These are phyloP conservation scores for Dromococcyx pavoninus DNA, from an alignment of 2,797 vertebrate species.

Conservation along the genomic window DNA sequence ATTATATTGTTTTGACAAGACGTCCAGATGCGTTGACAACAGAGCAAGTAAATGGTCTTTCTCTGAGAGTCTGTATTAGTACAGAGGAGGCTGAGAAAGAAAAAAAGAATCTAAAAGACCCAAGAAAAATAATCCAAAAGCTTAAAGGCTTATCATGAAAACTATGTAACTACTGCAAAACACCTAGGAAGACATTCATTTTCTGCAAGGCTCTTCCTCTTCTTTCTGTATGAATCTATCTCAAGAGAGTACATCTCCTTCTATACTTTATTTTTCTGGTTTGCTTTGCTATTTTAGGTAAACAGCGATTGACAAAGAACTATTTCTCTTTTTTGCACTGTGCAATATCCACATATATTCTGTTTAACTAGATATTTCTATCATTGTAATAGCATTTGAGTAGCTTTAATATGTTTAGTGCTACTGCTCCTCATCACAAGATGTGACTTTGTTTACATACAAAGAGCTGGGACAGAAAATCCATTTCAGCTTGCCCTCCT, in stretches of 20 bases:
- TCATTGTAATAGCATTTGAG: background rate
- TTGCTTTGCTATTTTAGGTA: background rate
- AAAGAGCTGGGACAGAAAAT: background rate
- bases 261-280: accelerated
- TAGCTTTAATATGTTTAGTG: background rate
- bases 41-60: constrained; percentile 72
- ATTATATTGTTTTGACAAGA: constrained; percentile 91
- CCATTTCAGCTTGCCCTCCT: accelerated
- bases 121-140: constrained; percentile 58
- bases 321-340: background rate
- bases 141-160: constrained; percentile 64
- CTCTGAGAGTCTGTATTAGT: constrained; percentile 36
- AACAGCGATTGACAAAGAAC: background rate
- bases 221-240: background rate
- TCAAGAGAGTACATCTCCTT: background rate
- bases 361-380: background rate
- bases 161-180: constrained; percentile 22
- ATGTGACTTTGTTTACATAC: background rate
- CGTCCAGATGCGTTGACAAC: constrained; percentile 82
- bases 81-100: background rate
- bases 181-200: background rate
- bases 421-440: background rate
- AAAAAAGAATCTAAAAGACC: background rate
- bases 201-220: background rate
- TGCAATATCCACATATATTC: accelerated